Conservation (phyloP, 2,797 vertebrate species). For the Serranus cabrilla region DNA sequence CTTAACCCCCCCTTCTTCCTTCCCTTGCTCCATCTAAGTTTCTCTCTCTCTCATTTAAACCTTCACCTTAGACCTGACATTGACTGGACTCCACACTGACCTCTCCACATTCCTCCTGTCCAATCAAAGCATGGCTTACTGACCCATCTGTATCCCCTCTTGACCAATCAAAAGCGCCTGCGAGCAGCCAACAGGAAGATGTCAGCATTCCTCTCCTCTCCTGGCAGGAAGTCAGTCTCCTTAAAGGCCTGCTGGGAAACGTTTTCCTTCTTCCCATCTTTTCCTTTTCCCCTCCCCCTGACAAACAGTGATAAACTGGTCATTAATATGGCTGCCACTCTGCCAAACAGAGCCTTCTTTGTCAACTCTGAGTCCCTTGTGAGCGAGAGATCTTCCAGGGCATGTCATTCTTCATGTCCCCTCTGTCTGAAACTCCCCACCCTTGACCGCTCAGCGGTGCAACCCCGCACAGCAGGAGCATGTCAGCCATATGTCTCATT, state of each 20-base stretch:
- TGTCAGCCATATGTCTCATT: slow-evolving; percentile 74
- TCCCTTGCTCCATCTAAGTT: slow-evolving; percentile 16
- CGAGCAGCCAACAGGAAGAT: slow-evolving; percentile 79
- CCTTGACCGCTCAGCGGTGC: slow-evolving; percentile 68
- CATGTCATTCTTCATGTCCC: slow-evolving; percentile 75
- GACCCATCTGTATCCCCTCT: slow-evolving; percentile 68
- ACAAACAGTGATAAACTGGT: slow-evolving; percentile 77
- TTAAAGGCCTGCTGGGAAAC: slow-evolving; percentile 76
- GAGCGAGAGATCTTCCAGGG: slow-evolving; percentile 70
- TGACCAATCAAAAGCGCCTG: slow-evolving; percentile 75
- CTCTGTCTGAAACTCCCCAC: slow-evolving; percentile 60
- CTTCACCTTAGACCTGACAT: slow-evolving; percentile 67
- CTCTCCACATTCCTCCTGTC: slow-evolving; percentile 54
- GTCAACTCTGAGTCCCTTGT: slow-evolving; percentile 70
- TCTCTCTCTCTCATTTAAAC: slow-evolving; percentile 48
- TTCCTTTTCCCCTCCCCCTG: slow-evolving; percentile 59
- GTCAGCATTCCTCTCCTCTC: slow-evolving; percentile 80
- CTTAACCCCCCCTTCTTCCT: slow-evolving; percentile 14
- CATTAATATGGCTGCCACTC: slow-evolving; percentile 79
- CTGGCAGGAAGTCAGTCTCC: slow-evolving; percentile 80
- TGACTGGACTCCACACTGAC: slow-evolving; percentile 55
- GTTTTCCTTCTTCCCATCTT: slow-evolving; percentile 66
- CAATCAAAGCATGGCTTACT: slow-evolving; percentile 67
- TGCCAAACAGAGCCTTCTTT: slow-evolving; percentile 79
- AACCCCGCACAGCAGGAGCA: slow-evolving; percentile 61